phyloP scores from a whole-genome alignment of 37 sponge, comb jelly and placozoan genomes.

The Chondrilla cf. caribensis region DNA sequence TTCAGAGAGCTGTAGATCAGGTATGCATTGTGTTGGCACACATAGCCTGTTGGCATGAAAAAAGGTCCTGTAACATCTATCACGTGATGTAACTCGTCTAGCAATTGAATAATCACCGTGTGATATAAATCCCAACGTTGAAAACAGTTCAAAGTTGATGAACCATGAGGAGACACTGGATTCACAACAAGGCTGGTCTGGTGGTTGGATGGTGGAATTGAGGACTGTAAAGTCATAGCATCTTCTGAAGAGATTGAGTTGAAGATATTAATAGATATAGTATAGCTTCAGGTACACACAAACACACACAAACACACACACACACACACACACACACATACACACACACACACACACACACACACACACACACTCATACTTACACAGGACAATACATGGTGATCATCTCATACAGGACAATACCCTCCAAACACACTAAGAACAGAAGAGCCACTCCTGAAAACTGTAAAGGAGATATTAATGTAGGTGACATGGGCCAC shows the following conservation, averaged over 20 bases:
- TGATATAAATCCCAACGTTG: slow-evolving; percentile 42
- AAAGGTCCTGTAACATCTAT: too few relatives aligned
- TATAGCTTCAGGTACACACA: too few relatives aligned
- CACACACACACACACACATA: too few relatives aligned
- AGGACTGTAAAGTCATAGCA: not conserved
- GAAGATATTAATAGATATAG: too few relatives aligned
- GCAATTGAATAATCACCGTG: too few relatives aligned
- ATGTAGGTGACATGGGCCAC: too few relatives aligned
- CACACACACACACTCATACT: not conserved
- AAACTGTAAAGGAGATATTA: too few relatives aligned
- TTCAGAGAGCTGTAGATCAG: slow-evolving; percentile 77
- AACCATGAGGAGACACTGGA: not conserved
- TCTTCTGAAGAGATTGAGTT: slow-evolving; percentile 10
- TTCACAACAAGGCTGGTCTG: not conserved
- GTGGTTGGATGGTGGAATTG: not conserved
- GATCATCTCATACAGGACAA: slow-evolving; percentile 18
- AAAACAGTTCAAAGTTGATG: slow-evolving; percentile 3
- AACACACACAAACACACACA: too few relatives aligned
- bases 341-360: too few relatives aligned
- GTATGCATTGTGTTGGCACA: slow-evolving; percentile 89
- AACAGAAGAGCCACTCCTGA: slow-evolving; percentile 46
- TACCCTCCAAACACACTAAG: slow-evolving; percentile 20
- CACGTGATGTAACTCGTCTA: too few relatives aligned
- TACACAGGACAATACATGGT: slow-evolving; percentile 33
- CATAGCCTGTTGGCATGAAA: slow-evolving; percentile 68